Evolutionary conservation across 2,113 vertebrate species (phyloP).

Genomic region (Plotosus lineatus): DNA sequence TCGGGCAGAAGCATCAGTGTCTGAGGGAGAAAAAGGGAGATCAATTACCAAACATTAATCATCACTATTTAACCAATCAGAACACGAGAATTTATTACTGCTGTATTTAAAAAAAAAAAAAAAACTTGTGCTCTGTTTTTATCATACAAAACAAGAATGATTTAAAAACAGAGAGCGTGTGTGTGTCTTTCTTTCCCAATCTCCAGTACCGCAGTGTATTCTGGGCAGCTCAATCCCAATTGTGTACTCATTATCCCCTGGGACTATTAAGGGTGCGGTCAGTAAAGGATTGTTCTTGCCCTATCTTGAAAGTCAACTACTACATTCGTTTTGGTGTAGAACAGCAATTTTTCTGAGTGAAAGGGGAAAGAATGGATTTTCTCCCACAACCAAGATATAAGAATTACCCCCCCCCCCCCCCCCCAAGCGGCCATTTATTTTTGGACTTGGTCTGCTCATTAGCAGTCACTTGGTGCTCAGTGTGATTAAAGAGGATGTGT

Average conservation of each 20-base stretch:
- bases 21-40: too few relatives aligned
- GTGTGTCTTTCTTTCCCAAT: not conserved
- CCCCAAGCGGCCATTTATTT: too few relatives aligned
- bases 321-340: not conserved
- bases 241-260: not conserved
- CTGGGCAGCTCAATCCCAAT: slow-evolving; percentile 13
- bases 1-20: too few relatives aligned
- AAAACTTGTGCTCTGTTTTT: not conserved
- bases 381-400: not conserved
- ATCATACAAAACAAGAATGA: too few relatives aligned
- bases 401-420: not conserved
- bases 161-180: too few relatives aligned
- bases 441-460: slow-evolving; percentile 33
- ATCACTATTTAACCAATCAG: not conserved
- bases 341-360: not conserved
- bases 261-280: slow-evolving; percentile 21
- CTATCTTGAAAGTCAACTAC: not conserved
- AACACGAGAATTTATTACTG: not conserved
- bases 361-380: not conserved
- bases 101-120: not conserved
- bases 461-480: slow-evolving; percentile 16
- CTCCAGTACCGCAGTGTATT: not conserved
- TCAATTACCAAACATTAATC: too few relatives aligned
- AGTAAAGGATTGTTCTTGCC: slow-evolving; percentile 10
- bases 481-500: slow-evolving; percentile 16